A percentile compares a stretch with the other conserved stretches of the same genome.
These are phyloP conservation scores for Nibea albiflora DNA, from an alignment of 2,113 vertebrate species.

Conservation along the genomic window DNA sequence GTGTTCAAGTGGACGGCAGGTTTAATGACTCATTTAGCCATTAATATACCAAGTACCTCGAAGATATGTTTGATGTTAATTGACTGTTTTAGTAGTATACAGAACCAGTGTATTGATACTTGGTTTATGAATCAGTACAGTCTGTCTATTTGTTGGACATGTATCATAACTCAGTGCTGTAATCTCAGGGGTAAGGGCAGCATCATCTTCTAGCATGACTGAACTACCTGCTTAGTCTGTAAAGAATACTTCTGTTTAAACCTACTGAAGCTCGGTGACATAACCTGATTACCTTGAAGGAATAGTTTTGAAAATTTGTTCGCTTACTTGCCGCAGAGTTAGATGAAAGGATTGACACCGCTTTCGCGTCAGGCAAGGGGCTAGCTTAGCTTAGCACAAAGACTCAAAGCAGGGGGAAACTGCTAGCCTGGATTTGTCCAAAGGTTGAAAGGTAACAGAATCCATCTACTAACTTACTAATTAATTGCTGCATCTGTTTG, in stretches of 20 bases:
- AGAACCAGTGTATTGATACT: neutral
- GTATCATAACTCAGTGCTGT: slow-evolving; percentile 12
- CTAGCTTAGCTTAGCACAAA: neutral
- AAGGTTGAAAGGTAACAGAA: neutral
- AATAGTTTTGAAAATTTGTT: slow-evolving; percentile 1
- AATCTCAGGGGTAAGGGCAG: slow-evolving; percentile 56
- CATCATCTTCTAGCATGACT: slow-evolving; percentile 31
- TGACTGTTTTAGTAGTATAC: slow-evolving; percentile 1
- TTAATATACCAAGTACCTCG: slow-evolving; percentile 51
- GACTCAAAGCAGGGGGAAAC: neutral
- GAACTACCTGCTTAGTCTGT: slow-evolving; percentile 20
- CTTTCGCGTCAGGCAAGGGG: neutral
- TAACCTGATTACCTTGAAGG: slow-evolving; percentile 45
- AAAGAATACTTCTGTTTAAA: slow-evolving; percentile 21
- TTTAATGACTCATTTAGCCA: slow-evolving; percentile 49
- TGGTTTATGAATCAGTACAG: neutral
- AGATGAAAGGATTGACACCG: neutral
- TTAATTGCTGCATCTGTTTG: too few relatives aligned
- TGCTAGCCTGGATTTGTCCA: neutral
- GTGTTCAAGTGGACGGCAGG: slow-evolving; percentile 29
- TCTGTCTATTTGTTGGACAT: neutral
- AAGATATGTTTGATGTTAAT: slow-evolving; percentile 5
- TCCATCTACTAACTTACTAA: neutral
- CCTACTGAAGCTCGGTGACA: slow-evolving; percentile 22
- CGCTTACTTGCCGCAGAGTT: neutral